Evolutionary conservation across 2,113 vertebrate genomes (phyloP).

Genomic region (Bungarus multicinctus): DNA sequence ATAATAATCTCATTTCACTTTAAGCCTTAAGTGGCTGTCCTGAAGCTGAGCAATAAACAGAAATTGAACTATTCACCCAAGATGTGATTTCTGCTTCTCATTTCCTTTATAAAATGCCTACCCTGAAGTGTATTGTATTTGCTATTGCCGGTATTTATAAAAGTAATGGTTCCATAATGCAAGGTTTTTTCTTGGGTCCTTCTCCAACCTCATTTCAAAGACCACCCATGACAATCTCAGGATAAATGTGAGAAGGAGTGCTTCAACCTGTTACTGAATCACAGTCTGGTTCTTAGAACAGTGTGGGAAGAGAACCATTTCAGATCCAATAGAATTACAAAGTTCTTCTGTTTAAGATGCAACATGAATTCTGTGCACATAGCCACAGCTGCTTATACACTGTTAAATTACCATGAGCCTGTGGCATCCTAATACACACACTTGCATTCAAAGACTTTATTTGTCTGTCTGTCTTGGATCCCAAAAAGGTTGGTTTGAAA

Average conservation of each 20-base stretch:
- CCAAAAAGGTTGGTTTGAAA: background rate
- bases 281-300: background rate
- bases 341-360: background rate
- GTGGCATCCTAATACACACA: background rate
- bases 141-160: constrained; percentile 16
- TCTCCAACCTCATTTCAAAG: background rate
- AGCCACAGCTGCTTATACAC: background rate
- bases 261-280: background rate
- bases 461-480: background rate
- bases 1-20: constrained; percentile 33
- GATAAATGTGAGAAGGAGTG: background rate
- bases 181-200: background rate
- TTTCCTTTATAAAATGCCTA: background rate
- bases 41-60: constrained; percentile 51
- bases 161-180: background rate
- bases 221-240: background rate
- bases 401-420: background rate
- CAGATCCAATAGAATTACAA: background rate
- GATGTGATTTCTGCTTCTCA: constrained; percentile 30
- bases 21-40: constrained; percentile 40
- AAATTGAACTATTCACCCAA: constrained; percentile 34
- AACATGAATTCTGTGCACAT: background rate
- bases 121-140: constrained; percentile 30
- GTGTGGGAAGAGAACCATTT: background rate
- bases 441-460: background rate